Evolutionary conservation across 2,113 vertebrate species (phyloP).

Genomic region (Lamprologus tigripictilis): DNA sequence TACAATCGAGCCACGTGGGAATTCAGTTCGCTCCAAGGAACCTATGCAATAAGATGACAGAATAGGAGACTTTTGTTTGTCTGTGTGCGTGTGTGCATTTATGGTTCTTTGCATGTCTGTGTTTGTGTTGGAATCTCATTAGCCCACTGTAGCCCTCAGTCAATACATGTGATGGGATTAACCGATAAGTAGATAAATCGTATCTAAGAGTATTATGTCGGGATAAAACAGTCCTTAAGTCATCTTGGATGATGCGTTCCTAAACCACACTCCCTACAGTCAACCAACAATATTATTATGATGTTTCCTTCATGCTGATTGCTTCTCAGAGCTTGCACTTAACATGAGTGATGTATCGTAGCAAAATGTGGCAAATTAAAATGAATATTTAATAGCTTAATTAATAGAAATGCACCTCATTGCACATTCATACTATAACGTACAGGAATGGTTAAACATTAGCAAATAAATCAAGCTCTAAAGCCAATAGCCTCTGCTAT

Average conservation of each 20-base stretch:
- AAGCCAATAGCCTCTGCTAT: neutral
- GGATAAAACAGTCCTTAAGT: constrained; percentile 40
- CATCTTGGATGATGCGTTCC: neutral
- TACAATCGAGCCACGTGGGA: constrained; percentile 10
- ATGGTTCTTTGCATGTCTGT: neutral
- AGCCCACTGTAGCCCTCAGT: constrained; percentile 21
- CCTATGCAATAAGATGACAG: neutral
- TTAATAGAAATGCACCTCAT: constrained; percentile 1
- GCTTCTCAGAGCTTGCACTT: neutral
- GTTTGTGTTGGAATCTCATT: constrained; percentile 12
- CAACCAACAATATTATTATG: constrained; percentile 13
- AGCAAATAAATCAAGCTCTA: neutral
- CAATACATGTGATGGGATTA: constrained; percentile 49
- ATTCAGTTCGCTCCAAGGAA: neutral
- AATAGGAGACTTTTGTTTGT: neutral
- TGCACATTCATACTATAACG: neutral
- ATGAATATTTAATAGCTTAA: constrained; percentile 21
- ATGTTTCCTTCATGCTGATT: neutral
- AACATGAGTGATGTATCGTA: neutral
- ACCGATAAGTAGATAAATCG: constrained; percentile 41
- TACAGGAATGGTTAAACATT: neutral
- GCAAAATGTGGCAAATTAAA: neutral
- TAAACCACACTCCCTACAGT: neutral
- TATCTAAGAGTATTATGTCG: constrained; percentile 38
- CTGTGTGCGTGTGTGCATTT: neutral